phyloP scores from a whole-genome alignment of 1,140 invertebrate genomes.

The Psix sp. region DNA sequence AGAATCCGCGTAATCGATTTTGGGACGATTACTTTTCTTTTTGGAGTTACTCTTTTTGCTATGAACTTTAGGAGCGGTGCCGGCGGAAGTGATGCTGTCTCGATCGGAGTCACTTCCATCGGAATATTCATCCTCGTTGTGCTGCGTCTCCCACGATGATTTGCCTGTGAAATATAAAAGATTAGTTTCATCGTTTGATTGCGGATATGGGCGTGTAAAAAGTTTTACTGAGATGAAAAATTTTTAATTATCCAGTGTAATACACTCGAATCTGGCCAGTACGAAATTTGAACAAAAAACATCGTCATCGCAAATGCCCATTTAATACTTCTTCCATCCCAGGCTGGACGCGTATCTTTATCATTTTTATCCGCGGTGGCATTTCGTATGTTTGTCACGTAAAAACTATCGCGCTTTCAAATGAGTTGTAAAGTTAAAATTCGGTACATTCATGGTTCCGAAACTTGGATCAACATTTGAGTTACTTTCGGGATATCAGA shows the following conservation, averaged over 20 bases:
- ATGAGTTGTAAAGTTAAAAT: constrained; percentile 57
- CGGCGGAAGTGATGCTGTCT: constrained; percentile 7
- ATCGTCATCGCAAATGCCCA: constrained; percentile 32
- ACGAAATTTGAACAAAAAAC: no score
- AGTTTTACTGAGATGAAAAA: neutral
- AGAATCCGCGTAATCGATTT: constrained; percentile 70
- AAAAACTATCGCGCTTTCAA: constrained; percentile 46
- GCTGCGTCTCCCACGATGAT: constrained; percentile 71
- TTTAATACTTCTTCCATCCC: constrained; percentile 34
- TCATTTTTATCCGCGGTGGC: constrained; percentile 39
- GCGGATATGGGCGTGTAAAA: neutral
- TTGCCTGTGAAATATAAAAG: constrained; percentile 55
- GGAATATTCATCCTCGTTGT: constrained; percentile 50
- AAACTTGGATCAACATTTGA: constrained; percentile 36
- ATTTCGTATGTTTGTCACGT: constrained; percentile 58
- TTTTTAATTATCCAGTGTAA: no score
- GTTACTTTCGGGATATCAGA: constrained; percentile 20
- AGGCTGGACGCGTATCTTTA: constrained; percentile 37
- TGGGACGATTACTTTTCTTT: constrained; percentile 52
- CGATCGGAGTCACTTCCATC: constrained; percentile 20
- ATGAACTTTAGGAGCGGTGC: neutral
- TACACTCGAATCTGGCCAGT: no score
- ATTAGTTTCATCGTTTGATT: neutral
- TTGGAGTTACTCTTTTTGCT: constrained; percentile 46
- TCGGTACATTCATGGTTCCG: constrained; percentile 39